These are phyloP conservation scores for Petrophora chlorosata DNA, from an alignment of 2,888 invertebrate genomes.

Conservation along the genomic window DNA sequence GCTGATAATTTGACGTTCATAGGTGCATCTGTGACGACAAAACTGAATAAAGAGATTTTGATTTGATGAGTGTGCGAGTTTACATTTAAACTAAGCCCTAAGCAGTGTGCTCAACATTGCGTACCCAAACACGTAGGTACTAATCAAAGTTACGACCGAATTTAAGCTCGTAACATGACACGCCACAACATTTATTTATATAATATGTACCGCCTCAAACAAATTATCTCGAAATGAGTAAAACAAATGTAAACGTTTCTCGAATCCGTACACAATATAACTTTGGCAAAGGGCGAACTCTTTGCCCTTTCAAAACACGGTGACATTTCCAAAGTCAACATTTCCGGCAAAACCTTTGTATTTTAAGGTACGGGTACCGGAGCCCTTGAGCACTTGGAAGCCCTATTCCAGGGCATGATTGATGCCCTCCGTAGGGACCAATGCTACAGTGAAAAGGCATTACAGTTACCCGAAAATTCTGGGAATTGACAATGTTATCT, in stretches of 20 bases:
- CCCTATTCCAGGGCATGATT: slow-evolving; percentile 19
- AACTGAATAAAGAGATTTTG: too few species aligned
- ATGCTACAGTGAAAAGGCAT: slow-evolving; percentile 17
- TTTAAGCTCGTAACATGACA: too few species aligned
- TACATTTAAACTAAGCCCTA: too few species aligned
- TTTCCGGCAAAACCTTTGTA: slow-evolving; percentile 14
- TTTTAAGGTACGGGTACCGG: slow-evolving; percentile 12
- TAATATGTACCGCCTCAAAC: too few species aligned
- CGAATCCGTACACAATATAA: slow-evolving; percentile 3
- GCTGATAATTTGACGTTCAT: too few species aligned
- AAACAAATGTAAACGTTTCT: background rate
- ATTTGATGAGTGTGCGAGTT: too few species aligned
- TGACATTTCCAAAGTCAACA: slow-evolving; percentile 8
- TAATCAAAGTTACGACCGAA: too few species aligned
- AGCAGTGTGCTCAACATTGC: too few species aligned
- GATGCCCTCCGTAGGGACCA: slow-evolving; percentile 12
- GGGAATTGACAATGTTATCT: background rate
- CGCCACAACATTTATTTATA: too few species aligned
- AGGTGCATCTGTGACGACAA: too few species aligned
- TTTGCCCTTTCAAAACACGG: slow-evolving; percentile 5
- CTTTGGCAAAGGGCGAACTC: background rate
- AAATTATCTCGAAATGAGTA: too few species aligned
- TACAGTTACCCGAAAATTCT: slow-evolving; percentile 1
- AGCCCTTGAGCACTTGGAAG: slow-evolving; percentile 13
- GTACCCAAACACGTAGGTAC: too few species aligned